phyloP scores from a whole-genome alignment of 2,888 invertebrate species.

The Ophion ventricosus region DNA sequence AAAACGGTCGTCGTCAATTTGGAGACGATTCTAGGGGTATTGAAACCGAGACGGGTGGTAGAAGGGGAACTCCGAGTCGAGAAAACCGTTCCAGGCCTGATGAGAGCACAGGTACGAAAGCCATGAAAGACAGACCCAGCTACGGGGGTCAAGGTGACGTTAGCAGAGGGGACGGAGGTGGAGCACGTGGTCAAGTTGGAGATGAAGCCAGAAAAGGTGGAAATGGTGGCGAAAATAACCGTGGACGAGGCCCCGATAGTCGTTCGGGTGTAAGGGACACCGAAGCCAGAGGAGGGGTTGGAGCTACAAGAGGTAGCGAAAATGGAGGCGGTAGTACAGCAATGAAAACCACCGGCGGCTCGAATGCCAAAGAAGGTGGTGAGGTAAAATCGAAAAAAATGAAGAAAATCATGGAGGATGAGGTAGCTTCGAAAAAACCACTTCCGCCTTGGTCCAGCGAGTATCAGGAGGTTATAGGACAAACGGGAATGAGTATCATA shows the following conservation, averaged over 20 bases:
- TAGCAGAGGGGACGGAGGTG: neutral
- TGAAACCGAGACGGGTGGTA: neutral
- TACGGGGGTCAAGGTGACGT: slow-evolving; percentile 7
- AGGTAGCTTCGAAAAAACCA: slow-evolving; percentile 71
- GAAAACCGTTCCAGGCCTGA: slow-evolving; percentile 14
- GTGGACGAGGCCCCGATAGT: slow-evolving; percentile 8
- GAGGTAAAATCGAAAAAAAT: slow-evolving; percentile 29
- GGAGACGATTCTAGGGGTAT: neutral
- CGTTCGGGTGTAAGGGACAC: slow-evolving; percentile 11
- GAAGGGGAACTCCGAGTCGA: slow-evolving; percentile 7
- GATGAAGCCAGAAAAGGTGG: neutral
- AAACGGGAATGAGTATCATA: slow-evolving; percentile 86
- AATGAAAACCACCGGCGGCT: neutral
- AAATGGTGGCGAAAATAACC: slow-evolving; percentile 18
- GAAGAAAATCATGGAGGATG: slow-evolving; percentile 7
- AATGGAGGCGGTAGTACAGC: slow-evolving; percentile 1
- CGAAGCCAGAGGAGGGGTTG: slow-evolving; percentile 24
- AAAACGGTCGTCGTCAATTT: neutral
- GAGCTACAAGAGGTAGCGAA: neutral
- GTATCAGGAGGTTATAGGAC: slow-evolving; percentile 87
- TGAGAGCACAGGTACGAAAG: neutral
- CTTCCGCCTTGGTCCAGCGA: slow-evolving; percentile 86
- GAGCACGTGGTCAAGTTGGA: neutral
- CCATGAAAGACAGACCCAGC: neutral
- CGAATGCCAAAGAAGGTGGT: neutral